A percentile compares a stretch with the other conserved stretches of the same genome.
Evolutionary conservation across 1,140 invertebrate genomes (phyloP).

Genomic region (Campoletis sonorensis): DNA sequence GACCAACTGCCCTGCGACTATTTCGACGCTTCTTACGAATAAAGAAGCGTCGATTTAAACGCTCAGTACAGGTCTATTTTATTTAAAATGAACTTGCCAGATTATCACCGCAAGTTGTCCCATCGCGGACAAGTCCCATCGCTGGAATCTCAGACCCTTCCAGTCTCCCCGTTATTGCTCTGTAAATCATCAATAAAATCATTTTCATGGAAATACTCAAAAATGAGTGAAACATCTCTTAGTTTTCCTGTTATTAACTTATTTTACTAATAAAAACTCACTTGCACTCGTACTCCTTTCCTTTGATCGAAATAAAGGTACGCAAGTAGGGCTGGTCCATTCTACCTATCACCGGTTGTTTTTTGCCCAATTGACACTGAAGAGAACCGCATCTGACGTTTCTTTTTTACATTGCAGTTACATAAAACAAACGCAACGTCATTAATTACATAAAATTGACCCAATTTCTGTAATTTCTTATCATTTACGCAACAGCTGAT

Average conservation of each 20-base stretch:
- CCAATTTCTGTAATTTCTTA: no score
- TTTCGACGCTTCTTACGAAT: no score
- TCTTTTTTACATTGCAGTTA: constrained; percentile 72
- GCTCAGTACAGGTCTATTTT: no score
- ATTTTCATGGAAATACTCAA: neutral
- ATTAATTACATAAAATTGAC: no score
- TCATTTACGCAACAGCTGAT: no score
- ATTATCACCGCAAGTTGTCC: constrained; percentile 93
- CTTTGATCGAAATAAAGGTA: constrained; percentile 91
- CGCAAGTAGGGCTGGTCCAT: constrained; percentile 88
- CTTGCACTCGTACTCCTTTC: constrained; percentile 94
- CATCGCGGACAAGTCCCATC: constrained; percentile 90
- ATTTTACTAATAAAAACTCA: constrained; percentile 76
- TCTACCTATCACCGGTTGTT: constrained; percentile 85
- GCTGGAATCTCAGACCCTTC: constrained; percentile 81
- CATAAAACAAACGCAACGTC: constrained; percentile 23
- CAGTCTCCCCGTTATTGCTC: constrained; percentile 83
- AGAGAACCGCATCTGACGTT: constrained; percentile 93
- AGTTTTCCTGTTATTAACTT: constrained; percentile 16
- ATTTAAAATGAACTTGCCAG: constrained; percentile 77
- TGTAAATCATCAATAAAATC: constrained; percentile 65
- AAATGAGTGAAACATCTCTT: constrained; percentile 1
- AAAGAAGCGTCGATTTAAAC: no score
- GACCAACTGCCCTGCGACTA: no score
- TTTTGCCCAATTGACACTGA: constrained; percentile 91